Conservation (phyloP, 1,140 invertebrate species). For the Ceratoteleas bidentatus region DNA sequence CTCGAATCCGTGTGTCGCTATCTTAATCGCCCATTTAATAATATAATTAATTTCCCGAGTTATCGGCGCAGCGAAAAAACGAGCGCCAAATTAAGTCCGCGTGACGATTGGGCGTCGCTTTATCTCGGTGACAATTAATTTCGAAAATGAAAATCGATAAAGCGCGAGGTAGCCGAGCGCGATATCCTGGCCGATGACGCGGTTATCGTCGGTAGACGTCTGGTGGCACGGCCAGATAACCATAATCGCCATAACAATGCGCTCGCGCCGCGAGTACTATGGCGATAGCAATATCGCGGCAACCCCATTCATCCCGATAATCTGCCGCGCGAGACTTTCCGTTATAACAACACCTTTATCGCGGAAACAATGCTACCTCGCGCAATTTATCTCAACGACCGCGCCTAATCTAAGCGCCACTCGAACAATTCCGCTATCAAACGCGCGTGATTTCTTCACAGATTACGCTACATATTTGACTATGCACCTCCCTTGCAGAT, state of each 20-base stretch:
- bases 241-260: conserved; percentile 9
- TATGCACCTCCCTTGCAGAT: conserved; percentile 35
- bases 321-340: conserved; percentile 20
- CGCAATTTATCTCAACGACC: conserved; percentile 26
- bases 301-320: conserved; percentile 55
- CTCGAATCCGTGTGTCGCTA: no score
- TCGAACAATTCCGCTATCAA: conserved; percentile 39
- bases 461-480: conserved; percentile 42
- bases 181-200: neutral
- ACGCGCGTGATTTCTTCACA: conserved; percentile 25
- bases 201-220: no score
- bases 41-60: no score
- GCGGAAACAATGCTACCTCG: conserved; percentile 33
- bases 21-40: no score
- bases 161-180: no score
- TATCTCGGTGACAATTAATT: no score
- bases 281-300: conserved; percentile 34
- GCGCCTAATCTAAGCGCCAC: conserved; percentile 48
- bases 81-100: no score
- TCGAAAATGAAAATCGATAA: no score
- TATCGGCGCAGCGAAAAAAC: no score
- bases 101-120: no score
- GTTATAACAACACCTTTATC: conserved; percentile 51
- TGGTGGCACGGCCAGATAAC: neutral
- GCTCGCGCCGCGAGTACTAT: conserved; percentile 14